A percentile compares a stretch with the other conserved stretches of the same genome.
Evolutionary conservation across 2,888 invertebrate species (phyloP).

Genomic region (Rosalia funebris): DNA sequence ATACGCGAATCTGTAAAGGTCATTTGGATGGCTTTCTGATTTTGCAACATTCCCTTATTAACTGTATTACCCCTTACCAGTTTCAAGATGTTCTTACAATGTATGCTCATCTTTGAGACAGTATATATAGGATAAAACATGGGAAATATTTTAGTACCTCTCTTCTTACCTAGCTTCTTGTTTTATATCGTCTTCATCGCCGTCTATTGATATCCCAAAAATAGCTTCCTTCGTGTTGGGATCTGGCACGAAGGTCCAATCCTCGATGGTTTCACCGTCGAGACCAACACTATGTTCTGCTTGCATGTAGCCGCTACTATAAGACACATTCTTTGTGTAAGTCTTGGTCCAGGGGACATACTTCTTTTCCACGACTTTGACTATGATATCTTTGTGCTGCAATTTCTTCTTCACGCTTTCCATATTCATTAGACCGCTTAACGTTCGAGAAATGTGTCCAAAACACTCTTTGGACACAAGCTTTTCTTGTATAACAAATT

Average conservation of each 20-base stretch:
- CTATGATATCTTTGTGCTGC: slow-evolving; percentile 35
- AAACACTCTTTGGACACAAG: slow-evolving; percentile 47
- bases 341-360: slow-evolving; percentile 23
- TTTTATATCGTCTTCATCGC: slow-evolving; percentile 12
- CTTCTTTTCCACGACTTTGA: slow-evolving; percentile 42
- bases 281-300: slow-evolving; percentile 30
- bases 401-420: slow-evolving; percentile 55
- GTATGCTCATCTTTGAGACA: too few species aligned
- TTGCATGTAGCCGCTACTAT: slow-evolving; percentile 52
- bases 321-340: slow-evolving; percentile 44
- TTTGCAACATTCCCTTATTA: too few species aligned
- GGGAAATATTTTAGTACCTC: too few species aligned
- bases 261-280: slow-evolving; percentile 33
- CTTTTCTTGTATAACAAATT: slow-evolving; percentile 30
- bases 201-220: slow-evolving; percentile 22
- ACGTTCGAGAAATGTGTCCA: slow-evolving; percentile 50
- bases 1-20: too few species aligned
- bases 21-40: too few species aligned
- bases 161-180: too few species aligned
- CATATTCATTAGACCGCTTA: slow-evolving; percentile 56
- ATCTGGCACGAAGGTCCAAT: slow-evolving; percentile 49
- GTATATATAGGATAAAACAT: too few species aligned
- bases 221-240: slow-evolving; percentile 36
- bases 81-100: too few species aligned
- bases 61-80: too few species aligned